phyloP scores from a whole-genome alignment of 1,140 invertebrate genomes.

The Hyphantria cunea region DNA sequence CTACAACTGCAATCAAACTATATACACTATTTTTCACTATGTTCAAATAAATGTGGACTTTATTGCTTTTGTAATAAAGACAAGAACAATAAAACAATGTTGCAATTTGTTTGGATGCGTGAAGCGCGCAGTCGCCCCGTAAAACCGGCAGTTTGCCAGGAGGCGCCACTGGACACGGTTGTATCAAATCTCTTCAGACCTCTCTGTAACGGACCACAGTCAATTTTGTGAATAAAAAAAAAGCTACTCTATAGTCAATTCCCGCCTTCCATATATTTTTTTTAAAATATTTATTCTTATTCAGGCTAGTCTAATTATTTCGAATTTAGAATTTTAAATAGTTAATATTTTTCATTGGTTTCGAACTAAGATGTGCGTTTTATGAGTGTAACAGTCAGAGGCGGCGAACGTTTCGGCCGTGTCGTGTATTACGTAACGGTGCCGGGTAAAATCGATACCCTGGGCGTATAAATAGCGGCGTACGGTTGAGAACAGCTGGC shows the following conservation, averaged over 20 bases:
- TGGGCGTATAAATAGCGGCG: constrained; percentile 72
- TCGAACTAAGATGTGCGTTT: constrained; percentile 23
- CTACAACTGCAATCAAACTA: neutral
- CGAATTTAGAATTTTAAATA: constrained; percentile 6
- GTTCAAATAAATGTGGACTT: constrained; percentile 37
- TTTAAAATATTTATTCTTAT: constrained; percentile 5
- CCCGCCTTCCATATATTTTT: constrained; percentile 55
- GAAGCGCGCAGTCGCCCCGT: constrained; percentile 57
- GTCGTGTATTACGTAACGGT: constrained; percentile 71
- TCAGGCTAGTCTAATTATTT: constrained; percentile 14
- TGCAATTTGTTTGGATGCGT: constrained; percentile 42
- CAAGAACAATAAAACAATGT: constrained; percentile 30
- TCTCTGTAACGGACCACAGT: constrained; percentile 44
- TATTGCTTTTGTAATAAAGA: constrained; percentile 32
- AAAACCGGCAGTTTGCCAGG: constrained; percentile 52
- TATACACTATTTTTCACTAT: neutral
- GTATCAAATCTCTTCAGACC: constrained; percentile 40
- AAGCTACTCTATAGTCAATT: constrained; percentile 50
- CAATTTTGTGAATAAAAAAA: constrained; percentile 53
- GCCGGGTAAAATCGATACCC: constrained; percentile 76
- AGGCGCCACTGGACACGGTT: constrained; percentile 60
- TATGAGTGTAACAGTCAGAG: constrained; percentile 45
- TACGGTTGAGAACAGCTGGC: constrained; percentile 73
- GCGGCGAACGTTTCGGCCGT: constrained; percentile 54
- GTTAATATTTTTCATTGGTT: constrained; percentile 20